Evolutionary conservation across 2,888 invertebrate genomes (phyloP).

Genomic region (Hipparchia semele): DNA sequence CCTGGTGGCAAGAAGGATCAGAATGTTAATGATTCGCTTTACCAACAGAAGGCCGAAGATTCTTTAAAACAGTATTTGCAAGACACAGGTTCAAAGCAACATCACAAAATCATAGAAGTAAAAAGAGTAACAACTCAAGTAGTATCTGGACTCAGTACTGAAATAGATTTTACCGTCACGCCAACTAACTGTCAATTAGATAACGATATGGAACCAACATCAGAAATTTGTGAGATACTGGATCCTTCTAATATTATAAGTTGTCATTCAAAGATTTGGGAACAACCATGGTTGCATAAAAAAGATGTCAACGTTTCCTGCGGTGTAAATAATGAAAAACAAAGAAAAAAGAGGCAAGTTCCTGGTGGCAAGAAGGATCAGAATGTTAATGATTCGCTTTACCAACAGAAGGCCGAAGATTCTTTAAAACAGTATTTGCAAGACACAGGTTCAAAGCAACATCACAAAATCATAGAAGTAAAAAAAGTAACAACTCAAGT

Average conservation of each 20-base stretch:
- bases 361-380: slow-evolving; percentile 26
- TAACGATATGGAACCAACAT: neutral
- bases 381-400: slow-evolving; percentile 47
- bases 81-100: slow-evolving; percentile 41
- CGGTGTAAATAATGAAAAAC: slow-evolving; percentile 7
- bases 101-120: slow-evolving; percentile 51
- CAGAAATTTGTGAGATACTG: neutral
- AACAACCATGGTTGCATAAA: slow-evolving; percentile 44
- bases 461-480: slow-evolving; percentile 51
- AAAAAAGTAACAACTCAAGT: slow-evolving; percentile 50
- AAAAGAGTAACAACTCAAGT: slow-evolving; percentile 50
- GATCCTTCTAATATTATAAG: slow-evolving; percentile 53
- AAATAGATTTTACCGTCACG: slow-evolving; percentile 52
- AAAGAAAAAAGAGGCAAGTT: slow-evolving; percentile 32
- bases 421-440: slow-evolving; percentile 51
- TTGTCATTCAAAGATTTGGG: slow-evolving; percentile 52
- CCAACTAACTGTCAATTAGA: slow-evolving; percentile 47
- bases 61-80: slow-evolving; percentile 51
- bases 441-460: slow-evolving; percentile 41
- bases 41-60: slow-evolving; percentile 50
- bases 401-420: slow-evolving; percentile 50
- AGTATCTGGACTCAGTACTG: slow-evolving; percentile 51
- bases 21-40: slow-evolving; percentile 47
- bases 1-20: slow-evolving; percentile 17
- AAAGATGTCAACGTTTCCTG: neutral